These are phyloP conservation scores for Acestrorhynchus altus DNA, from an alignment of 2,797 vertebrate species.

Conservation along the genomic window DNA sequence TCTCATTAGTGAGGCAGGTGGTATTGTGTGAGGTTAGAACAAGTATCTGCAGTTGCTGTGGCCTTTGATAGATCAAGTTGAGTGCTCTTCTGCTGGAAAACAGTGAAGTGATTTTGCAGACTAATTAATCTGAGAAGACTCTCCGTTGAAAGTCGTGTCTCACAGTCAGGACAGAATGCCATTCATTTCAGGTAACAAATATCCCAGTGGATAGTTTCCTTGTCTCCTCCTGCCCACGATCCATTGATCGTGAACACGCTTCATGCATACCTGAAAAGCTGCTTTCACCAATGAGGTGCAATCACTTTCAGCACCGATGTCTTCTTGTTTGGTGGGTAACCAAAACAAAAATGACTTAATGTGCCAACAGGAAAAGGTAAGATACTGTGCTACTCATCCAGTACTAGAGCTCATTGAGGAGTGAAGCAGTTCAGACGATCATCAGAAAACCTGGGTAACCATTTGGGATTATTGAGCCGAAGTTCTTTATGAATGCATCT, in stretches of 20 bases:
- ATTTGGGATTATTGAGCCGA: slow-evolving; percentile 37
- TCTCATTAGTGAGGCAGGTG: slow-evolving; percentile 5
- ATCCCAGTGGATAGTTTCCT: background rate
- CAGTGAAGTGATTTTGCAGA: background rate
- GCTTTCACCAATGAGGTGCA: background rate
- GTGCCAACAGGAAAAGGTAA: too few species aligned
- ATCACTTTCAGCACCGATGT: background rate
- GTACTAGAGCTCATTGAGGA: too few species aligned
- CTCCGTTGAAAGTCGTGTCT: background rate
- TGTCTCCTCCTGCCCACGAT: background rate
- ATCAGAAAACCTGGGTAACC: slow-evolving; percentile 13
- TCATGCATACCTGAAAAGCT: background rate
- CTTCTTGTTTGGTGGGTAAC: too few species aligned
- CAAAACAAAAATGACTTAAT: too few species aligned
- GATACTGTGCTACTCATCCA: too few species aligned
- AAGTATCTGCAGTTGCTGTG: slow-evolving; percentile 13
- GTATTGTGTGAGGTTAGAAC: background rate
- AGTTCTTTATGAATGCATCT: slow-evolving; percentile 36
- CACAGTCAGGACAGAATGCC: background rate
- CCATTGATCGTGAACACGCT: background rate
- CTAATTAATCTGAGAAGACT: slow-evolving; percentile 1
- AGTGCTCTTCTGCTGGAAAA: background rate
- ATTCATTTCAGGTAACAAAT: background rate
- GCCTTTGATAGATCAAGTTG: background rate
- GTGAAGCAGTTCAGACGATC: too few species aligned